Base-by-base conservation (phyloP, 2,113 vertebrate species). In the Phainopepla nitens region DNA sequence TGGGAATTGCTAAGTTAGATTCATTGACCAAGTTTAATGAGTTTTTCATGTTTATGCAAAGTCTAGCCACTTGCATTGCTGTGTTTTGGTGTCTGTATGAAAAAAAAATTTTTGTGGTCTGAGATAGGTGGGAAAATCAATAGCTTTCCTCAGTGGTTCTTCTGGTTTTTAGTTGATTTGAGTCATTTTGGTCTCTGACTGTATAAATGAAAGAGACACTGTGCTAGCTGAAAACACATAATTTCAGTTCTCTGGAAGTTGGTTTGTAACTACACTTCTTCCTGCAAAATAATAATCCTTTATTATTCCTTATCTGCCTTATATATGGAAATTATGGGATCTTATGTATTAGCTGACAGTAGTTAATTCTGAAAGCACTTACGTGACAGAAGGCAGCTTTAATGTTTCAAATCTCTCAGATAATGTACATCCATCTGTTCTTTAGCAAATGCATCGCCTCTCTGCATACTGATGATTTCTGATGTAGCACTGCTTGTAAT, bases 391-490 rank as follows among this genome's bases (percentile, higher is more conserved):
- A 91, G 89, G 87, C 87, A 93, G 81, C 76, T 89, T 85, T 93
- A 94, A 79, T 87, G 81, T 96, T 94, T 96, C 73, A 89, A 7
- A 93, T 96, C 65, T 92, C 69, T 89, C 73, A 57, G 84, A 95
- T 94, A 96, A 96, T 87, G 81, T 87, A 82, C 81, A 87, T 93
- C 95, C 73, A 95, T 94, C 87, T 96, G 91, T 91, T 91, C 81
- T 87, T 91, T 50, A 82, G 73, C 6, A 11, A 96, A 90, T 90
- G 73, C 51, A 76, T 93, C 72, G 64, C 77, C 72, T 87, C 83
- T 95, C 70, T 82, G 80, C 86, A 93, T 95, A 88, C 42, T 93
- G 70, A 91, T 96, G 58, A 82, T 93, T 95, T 93, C 81, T 93
- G 70, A 87, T 93, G 62, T 86, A 50, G 58, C 45, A 18, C 31